Evolutionary conservation across 2,113 vertebrate species (phyloP).

Genomic region (Dissostichus mawsoni): DNA sequence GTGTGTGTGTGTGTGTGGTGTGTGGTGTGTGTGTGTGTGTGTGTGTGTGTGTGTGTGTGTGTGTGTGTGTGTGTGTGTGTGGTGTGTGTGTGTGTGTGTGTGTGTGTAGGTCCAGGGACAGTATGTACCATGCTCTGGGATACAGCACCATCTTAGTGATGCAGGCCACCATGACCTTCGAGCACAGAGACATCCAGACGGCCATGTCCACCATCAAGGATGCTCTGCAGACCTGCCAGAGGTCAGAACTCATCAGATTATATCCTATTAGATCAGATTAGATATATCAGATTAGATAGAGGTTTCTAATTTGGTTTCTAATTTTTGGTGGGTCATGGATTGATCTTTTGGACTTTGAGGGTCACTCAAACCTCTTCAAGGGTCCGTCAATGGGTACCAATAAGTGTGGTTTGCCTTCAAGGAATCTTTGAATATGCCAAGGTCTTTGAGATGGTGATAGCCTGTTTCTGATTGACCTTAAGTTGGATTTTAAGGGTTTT

Average conservation of each 20-base stretch:
- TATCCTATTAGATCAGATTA: fast-evolving
- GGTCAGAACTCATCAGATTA: constrained; percentile 72
- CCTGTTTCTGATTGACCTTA: too few relatives aligned
- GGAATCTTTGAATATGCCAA: too few relatives aligned
- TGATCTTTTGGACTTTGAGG: too few relatives aligned
- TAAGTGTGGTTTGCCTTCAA: too few relatives aligned
- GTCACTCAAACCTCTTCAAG: too few relatives aligned
- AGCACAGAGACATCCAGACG: constrained; percentile 94
- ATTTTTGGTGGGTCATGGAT: too few relatives aligned
- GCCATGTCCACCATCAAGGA: constrained; percentile 95
- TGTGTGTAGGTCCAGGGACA: constrained; percentile 67
- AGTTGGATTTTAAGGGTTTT: too few relatives aligned
- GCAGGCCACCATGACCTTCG: constrained; percentile 98
- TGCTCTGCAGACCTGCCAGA: constrained; percentile 95
- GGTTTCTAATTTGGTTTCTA: too few relatives aligned
- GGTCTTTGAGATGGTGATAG: too few relatives aligned
- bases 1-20: neutral
- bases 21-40: constrained; percentile 44
- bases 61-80: neutral
- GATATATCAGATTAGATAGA: too few relatives aligned
- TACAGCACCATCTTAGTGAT: constrained; percentile 97
- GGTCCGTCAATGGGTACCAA: too few relatives aligned
- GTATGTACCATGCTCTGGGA: constrained; percentile 98
- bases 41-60: neutral
- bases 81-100: neutral